These are phyloP conservation scores for Gryon sp. DNA, from an alignment of 1,140 invertebrate genomes.

Conservation along the genomic window DNA sequence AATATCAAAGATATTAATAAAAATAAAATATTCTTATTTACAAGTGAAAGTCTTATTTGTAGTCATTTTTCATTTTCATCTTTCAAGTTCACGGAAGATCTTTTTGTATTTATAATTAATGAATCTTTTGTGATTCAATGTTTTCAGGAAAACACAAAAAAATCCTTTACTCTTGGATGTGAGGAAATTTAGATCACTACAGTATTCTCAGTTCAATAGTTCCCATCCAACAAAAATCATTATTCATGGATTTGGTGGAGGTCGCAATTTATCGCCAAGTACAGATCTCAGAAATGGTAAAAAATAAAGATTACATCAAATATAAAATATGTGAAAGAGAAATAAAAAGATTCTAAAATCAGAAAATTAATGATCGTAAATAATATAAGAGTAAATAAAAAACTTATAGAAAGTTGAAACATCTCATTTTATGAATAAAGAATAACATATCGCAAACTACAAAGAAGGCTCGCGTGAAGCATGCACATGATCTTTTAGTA, in stretches of 20 bases:
- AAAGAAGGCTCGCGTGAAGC: too few relatives aligned
- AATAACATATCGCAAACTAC: too few relatives aligned
- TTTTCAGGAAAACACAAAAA: conserved; percentile 86
- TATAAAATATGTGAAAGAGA: too few relatives aligned
- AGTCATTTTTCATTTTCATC: too few relatives aligned
- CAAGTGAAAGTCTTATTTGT: too few relatives aligned
- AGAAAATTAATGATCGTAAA: conserved; percentile 24
- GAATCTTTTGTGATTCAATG: neutral
- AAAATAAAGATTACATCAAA: conserved; percentile 1
- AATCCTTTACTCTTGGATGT: conserved; percentile 86
- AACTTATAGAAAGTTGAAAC: too few relatives aligned
- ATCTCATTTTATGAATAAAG: too few relatives aligned
- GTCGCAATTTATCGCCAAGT: conserved; percentile 87
- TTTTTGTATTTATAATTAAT: neutral
- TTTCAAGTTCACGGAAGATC: too few relatives aligned
- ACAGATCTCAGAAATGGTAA: conserved; percentile 87
- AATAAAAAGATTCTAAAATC: neutral
- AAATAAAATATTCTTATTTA: too few relatives aligned
- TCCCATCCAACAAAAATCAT: conserved; percentile 88
- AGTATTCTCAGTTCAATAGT: conserved; percentile 85
- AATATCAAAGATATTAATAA: too few relatives aligned
- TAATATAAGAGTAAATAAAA: too few relatives aligned
- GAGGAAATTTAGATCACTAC: conserved; percentile 83
- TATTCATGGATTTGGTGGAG: conserved; percentile 91
- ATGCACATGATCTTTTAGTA: too few relatives aligned